These are phyloP conservation scores for Amblyornis subalaris DNA, from an alignment of 2,113 vertebrate species.

Conservation along the genomic window DNA sequence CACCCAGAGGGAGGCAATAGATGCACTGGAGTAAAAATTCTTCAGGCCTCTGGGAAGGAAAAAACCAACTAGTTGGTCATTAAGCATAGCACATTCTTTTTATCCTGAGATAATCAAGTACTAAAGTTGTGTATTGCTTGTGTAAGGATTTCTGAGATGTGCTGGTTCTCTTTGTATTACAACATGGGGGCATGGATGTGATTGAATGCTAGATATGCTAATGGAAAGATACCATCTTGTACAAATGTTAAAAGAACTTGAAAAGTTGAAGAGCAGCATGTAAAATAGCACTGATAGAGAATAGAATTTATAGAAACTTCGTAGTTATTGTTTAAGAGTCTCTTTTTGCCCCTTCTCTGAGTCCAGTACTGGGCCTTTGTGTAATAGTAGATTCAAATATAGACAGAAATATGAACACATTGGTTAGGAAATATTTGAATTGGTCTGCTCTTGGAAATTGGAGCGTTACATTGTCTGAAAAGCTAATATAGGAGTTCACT, in stretches of 20 bases:
- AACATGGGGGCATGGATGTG: not conserved
- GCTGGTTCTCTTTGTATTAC: not conserved
- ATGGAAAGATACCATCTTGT: not conserved
- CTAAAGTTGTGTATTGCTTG: not conserved
- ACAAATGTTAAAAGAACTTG: not conserved
- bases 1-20: not conserved
- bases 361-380: not conserved
- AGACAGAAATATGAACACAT: not conserved
- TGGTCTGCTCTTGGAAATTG: not conserved
- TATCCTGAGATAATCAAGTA: not conserved
- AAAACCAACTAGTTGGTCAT: not conserved
- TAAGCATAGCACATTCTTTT: not conserved
- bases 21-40: not conserved
- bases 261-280: not conserved
- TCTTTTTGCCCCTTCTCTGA: not conserved
- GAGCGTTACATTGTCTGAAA: not conserved
- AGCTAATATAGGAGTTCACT: not conserved
- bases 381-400: not conserved
- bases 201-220: not conserved
- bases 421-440: not conserved
- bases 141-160: not conserved
- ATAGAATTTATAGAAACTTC: not conserved
- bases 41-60: not conserved
- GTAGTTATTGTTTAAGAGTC: not conserved
- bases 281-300: not conserved